phyloP scores from a whole-genome alignment of 2,797 vertebrate species.

The Ctenochaetus hawaiiensis region DNA sequence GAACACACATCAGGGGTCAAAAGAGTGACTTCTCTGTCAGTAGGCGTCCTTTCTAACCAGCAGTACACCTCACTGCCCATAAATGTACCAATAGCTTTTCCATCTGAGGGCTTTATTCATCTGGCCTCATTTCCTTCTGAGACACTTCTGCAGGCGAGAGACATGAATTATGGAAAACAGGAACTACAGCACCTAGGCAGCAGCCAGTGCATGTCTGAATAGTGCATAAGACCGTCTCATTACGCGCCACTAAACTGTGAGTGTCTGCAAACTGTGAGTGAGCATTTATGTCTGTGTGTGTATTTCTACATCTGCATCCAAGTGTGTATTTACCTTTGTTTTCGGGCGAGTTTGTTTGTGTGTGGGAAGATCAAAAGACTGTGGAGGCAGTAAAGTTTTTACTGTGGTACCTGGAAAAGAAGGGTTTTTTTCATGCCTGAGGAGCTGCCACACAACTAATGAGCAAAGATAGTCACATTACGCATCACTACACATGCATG shows the following conservation, averaged over 20 bases:
- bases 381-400: slow-evolving; percentile 48
- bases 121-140: slow-evolving; percentile 58
- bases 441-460: slow-evolving; percentile 28
- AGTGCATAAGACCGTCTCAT: slow-evolving; percentile 50
- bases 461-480: slow-evolving; percentile 6
- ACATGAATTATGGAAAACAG: slow-evolving; percentile 65
- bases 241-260: slow-evolving; percentile 45
- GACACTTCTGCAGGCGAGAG: slow-evolving; percentile 46
- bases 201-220: slow-evolving; percentile 41
- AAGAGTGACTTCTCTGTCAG: slow-evolving; percentile 30
- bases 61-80: slow-evolving; percentile 28
- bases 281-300: slow-evolving; percentile 33
- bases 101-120: slow-evolving; percentile 44
- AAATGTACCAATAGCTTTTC: slow-evolving; percentile 32
- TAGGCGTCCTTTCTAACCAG: slow-evolving; percentile 33
- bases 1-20: slow-evolving; percentile 26
- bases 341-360: slow-evolving; percentile 48
- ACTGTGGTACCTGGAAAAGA: slow-evolving; percentile 42
- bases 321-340: slow-evolving; percentile 49
- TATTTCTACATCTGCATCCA: slow-evolving; percentile 31
- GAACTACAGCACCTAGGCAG: slow-evolving; percentile 46
- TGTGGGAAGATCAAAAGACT: slow-evolving; percentile 62
- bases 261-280: slow-evolving; percentile 30
- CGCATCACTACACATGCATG: slow-evolving; percentile 7
- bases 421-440: slow-evolving; percentile 33